phyloP scores from a whole-genome alignment of 92 coral and sea anemone species.

The Desmophyllum pertusum region DNA sequence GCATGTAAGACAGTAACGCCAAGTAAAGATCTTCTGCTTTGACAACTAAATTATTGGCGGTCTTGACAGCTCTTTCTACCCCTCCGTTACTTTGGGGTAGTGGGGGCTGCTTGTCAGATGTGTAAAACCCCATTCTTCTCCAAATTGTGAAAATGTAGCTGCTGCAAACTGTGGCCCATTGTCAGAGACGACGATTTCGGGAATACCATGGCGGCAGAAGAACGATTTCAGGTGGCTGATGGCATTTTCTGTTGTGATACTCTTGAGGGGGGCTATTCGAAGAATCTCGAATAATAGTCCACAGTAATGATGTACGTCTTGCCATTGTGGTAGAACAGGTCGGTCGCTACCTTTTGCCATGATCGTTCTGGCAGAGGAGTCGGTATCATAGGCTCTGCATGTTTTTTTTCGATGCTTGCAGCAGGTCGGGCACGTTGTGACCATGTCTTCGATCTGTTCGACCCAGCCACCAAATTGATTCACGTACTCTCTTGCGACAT shows the following conservation, averaged over 20 bases:
- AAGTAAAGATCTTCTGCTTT: slow-evolving; percentile 51
- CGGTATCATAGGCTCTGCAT: slow-evolving; percentile 54
- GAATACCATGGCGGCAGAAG: slow-evolving; percentile 45
- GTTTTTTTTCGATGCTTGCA: slow-evolving; percentile 42
- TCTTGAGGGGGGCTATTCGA: slow-evolving; percentile 31
- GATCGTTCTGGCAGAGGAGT: slow-evolving; percentile 52
- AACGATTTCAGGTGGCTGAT: slow-evolving; percentile 29
- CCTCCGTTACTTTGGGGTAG: slow-evolving; percentile 46
- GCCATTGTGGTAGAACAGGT: slow-evolving; percentile 51
- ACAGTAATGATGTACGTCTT: slow-evolving; percentile 28
- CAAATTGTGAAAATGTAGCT: slow-evolving; percentile 21
- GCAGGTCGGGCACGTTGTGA: slow-evolving; percentile 48
- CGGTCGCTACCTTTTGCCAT: slow-evolving; percentile 63
- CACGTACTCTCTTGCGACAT: slow-evolving; percentile 56
- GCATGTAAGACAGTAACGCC: slow-evolving; percentile 57
- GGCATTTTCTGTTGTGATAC: slow-evolving; percentile 17
- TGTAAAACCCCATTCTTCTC: slow-evolving; percentile 43
- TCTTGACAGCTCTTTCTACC: too few relatives aligned
- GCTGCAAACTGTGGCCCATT: slow-evolving; percentile 45
- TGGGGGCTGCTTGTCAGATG: slow-evolving; percentile 46
- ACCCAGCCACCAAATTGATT: slow-evolving; percentile 66
- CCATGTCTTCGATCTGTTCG: slow-evolving; percentile 51
- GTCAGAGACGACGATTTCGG: slow-evolving; percentile 43
- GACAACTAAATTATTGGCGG: slow-evolving; percentile 8
- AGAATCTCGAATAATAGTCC: slow-evolving; percentile 38